phyloP scores from a whole-genome alignment of 1,140 invertebrate species.

The Leptestheria dahalacensis region DNA sequence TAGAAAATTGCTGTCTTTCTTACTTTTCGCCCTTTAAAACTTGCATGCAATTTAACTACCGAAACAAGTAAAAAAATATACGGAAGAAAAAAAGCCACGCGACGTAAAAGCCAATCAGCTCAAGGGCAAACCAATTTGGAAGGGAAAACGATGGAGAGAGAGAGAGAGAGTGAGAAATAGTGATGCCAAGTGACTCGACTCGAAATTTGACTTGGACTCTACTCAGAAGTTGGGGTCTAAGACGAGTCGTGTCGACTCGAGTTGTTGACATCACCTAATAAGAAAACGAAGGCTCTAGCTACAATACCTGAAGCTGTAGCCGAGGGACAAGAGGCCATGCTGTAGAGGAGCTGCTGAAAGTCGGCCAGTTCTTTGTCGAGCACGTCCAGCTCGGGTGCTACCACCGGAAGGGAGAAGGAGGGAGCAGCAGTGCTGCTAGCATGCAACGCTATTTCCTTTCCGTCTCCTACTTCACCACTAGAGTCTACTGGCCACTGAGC shows the following conservation, averaged over 20 bases:
- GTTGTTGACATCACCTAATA: neutral
- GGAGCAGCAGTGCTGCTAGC: constrained; percentile 13
- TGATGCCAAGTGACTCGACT: no score
- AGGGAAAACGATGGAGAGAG: neutral
- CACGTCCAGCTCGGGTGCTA: constrained; percentile 26
- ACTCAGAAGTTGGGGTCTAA: no score
- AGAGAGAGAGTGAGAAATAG: no score
- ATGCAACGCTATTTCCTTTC: constrained; percentile 17
- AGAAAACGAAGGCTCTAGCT: neutral
- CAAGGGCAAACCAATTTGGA: neutral
- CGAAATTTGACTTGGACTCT: no score
- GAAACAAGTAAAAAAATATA: no score
- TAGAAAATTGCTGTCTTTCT: no score
- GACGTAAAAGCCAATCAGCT: no score
- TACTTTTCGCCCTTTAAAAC: neutral
- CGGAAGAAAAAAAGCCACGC: no score
- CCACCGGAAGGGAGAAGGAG: constrained; percentile 11
- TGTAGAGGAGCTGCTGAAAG: constrained; percentile 36
- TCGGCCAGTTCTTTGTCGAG: constrained; percentile 37
- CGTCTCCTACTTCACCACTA: neutral
- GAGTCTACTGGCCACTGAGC: neutral
- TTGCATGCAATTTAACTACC: neutral
- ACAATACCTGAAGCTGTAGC: neutral
- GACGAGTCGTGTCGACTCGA: neutral
- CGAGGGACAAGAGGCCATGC: constrained; percentile 28